A percentile compares a stretch with the other conserved stretches of the same genome.
Conservation (phyloP, 1,140 invertebrate genomes). For the Drosophila sturtevanti region DNA sequence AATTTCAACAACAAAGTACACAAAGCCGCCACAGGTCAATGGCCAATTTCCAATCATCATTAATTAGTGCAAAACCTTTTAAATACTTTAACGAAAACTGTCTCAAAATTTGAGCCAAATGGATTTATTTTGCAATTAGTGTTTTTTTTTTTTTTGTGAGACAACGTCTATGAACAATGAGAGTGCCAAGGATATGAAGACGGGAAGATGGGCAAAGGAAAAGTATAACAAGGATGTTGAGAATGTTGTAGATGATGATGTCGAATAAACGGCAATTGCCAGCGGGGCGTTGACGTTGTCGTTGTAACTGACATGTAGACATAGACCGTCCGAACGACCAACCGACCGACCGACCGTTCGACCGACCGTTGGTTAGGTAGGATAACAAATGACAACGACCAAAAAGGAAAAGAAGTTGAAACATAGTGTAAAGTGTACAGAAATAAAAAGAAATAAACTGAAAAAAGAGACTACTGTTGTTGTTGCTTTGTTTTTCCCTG, state of each 20-base stretch:
- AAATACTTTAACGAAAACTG: neutral
- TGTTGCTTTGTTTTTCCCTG: slow-evolving; percentile 40
- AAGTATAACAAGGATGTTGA: neutral
- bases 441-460: slow-evolving; percentile 57
- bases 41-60: slow-evolving; percentile 1
- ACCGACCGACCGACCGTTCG: slow-evolving; percentile 21
- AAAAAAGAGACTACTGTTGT: slow-evolving; percentile 4
- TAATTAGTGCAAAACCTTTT: slow-evolving; percentile 1
- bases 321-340: slow-evolving; percentile 11
- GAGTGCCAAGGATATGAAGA: neutral
- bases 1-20: neutral
- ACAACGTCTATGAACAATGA: neutral
- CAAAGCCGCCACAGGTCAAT: neutral
- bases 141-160: neutral
- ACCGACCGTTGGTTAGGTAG: neutral
- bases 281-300: slow-evolving; percentile 44
- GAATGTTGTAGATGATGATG: slow-evolving; percentile 10
- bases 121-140: slow-evolving; percentile 5
- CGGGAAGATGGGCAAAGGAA: neutral
- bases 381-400: neutral
- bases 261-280: slow-evolving; percentile 31
- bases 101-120: neutral
- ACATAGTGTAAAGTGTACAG: slow-evolving; percentile 1
- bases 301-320: slow-evolving; percentile 41
- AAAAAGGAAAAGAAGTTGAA: slow-evolving; percentile 6